phyloP scores from a whole-genome alignment of 2,797 vertebrate species.

The Liparis tanakae region DNA sequence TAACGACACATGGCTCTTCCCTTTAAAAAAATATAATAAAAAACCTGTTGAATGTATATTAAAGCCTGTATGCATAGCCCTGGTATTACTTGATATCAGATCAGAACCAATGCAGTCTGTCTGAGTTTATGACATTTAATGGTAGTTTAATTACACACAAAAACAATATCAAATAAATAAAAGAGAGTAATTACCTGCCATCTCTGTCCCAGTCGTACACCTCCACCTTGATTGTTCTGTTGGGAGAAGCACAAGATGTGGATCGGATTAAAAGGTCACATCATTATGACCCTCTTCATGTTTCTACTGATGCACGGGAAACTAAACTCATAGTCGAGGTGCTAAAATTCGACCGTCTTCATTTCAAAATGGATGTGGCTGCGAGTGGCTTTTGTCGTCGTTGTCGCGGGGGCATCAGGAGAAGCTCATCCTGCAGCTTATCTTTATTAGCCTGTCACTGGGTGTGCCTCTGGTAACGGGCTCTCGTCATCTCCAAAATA shows the following conservation, averaged over 20 bases:
- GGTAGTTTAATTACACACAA: not conserved
- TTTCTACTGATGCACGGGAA: not conserved
- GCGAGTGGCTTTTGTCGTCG: slow-evolving; percentile 18
- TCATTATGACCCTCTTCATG: not conserved
- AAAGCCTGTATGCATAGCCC: not conserved
- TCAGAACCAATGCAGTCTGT: not conserved
- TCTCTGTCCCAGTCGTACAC: slow-evolving; percentile 94
- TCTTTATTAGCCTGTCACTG: slow-evolving; percentile 48
- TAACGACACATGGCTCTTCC: not conserved
- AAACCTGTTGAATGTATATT: not conserved
- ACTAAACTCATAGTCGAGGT: not conserved
- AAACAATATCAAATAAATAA: not conserved
- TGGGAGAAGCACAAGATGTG: slow-evolving; percentile 40
- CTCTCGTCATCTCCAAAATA: slow-evolving; percentile 51
- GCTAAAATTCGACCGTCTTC: not conserved
- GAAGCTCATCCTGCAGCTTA: slow-evolving; percentile 41
- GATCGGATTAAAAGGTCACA: not conserved
- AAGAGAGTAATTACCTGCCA: slow-evolving; percentile 83
- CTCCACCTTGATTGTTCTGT: slow-evolving; percentile 90
- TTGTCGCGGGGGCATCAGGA: slow-evolving; percentile 26
- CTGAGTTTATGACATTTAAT: not conserved
- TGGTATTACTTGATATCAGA: not conserved
- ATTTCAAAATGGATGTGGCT: not conserved
- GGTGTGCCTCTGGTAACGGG: slow-evolving; percentile 34
- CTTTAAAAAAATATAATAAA: not conserved